Evolutionary conservation across 64 coral and sea anemone species (phyloP), one percentile per base, ranked within the genome.

Genomic region (Stichodactyla mertensii): DNA sequence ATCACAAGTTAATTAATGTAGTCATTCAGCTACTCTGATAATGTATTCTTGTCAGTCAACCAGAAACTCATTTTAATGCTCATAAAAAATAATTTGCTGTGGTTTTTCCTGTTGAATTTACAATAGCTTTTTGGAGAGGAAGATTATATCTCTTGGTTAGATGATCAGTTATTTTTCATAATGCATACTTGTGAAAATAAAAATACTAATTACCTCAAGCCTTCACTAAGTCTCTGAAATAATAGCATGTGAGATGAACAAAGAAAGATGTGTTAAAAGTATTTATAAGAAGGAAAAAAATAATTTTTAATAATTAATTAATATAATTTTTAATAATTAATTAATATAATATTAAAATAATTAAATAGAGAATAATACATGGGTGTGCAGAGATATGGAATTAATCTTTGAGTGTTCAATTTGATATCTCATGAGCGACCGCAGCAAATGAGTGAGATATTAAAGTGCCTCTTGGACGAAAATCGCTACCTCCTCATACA

Each of bases 1-100:
- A 74, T 74, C 23, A 74, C 26, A 31, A 74, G n/a, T 74, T 74
- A 74, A 74, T 74, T 74, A 74, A 31, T 74, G 24, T 74, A 74
- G 23, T 74, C 69, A 74, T 23, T 31, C 10, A 31, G 8, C 23
- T 74, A 31, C 56, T 1, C 56, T 1, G 36, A 66, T 66, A 59
- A 12, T 59, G 69, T 36, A 31, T 74, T 31, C 22, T 74, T n/a
- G 26, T 31, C 69, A 74, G 22, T 74, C 69, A 74, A 31, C 24
- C 69, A 74, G 69, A 74, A 27, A 9, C 22, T 1, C 69, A 74
- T 74, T 26, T 74, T 74, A 74, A 36, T 10, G 10, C 69, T 74
- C 24, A 74, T 9, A 74, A 74, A 10, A 11, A 74, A 31, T 23
- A 2, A 74, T 74, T 69, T 23, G 20, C 69, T 31, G n/a, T 74